phyloP scores from a whole-genome alignment of 2,113 vertebrate species.

The Colossoma macropomum region DNA sequence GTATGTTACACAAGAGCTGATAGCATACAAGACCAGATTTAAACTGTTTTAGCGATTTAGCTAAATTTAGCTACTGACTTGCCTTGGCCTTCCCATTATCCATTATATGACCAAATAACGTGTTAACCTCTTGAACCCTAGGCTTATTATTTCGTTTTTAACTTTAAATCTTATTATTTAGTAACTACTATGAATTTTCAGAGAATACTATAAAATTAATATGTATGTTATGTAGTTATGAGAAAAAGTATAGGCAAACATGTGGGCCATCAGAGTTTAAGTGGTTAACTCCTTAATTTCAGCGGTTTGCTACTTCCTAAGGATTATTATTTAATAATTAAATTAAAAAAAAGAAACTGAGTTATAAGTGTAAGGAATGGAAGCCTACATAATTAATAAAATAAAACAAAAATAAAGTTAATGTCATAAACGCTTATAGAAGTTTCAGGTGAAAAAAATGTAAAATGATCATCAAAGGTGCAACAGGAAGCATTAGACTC shows the following conservation, averaged over 20 bases:
- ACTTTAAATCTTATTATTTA: too few relatives aligned
- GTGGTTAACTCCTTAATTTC: too few relatives aligned
- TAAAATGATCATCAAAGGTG: background rate
- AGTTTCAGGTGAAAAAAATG: background rate
- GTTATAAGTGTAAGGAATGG: background rate
- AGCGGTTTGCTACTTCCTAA: too few relatives aligned
- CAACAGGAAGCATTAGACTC: background rate
- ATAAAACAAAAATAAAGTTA: background rate
- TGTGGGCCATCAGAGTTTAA: too few relatives aligned
- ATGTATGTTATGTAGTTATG: too few relatives aligned
- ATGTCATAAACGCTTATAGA: background rate
- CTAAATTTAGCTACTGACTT: slow-evolving; percentile 42
- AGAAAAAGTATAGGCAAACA: too few relatives aligned
- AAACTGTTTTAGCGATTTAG: slow-evolving; percentile 18
- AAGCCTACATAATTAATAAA: background rate
- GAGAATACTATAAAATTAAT: too few relatives aligned
- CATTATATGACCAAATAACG: background rate
- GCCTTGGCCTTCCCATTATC: slow-evolving; percentile 21
- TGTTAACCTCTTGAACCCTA: too few relatives aligned
- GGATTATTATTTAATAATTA: too few relatives aligned
- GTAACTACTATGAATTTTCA: too few relatives aligned
- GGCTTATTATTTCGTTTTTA: too few relatives aligned
- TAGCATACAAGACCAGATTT: slow-evolving; percentile 38
- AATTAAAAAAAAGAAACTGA: too few relatives aligned
- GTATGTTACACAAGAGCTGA: slow-evolving; percentile 37